A percentile compares a stretch with the other conserved stretches of the same genome.
Evolutionary conservation across 2,888 invertebrate genomes (phyloP).

Genomic region (Eupithecia tripunctaria): DNA sequence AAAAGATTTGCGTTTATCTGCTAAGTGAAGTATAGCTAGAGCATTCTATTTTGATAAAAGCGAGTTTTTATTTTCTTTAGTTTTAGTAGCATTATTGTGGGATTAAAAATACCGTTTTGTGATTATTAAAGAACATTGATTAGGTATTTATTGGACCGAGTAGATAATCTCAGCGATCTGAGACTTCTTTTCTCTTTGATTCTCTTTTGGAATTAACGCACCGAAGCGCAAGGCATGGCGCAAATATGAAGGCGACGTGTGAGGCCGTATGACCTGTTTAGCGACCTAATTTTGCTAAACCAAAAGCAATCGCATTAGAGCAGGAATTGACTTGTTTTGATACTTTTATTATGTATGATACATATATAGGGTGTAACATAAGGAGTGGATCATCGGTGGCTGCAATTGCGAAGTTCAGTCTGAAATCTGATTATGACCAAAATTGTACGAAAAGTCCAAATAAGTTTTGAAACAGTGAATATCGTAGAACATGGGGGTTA

Average conservation of each 20-base stretch:
- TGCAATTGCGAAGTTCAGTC: too few species aligned
- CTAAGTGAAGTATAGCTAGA: not conserved
- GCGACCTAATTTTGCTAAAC: not conserved
- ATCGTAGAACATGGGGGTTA: too few species aligned
- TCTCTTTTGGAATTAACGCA: not conserved
- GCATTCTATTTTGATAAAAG: not conserved
- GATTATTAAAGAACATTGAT: not conserved
- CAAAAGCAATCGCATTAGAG: not conserved
- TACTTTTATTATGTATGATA: too few species aligned
- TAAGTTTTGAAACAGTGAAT: too few species aligned
- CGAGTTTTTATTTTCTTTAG: not conserved
- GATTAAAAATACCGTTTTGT: not conserved
- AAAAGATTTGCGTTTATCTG: not conserved
- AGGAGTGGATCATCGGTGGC: too few species aligned
- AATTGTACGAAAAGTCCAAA: too few species aligned
- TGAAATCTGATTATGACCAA: too few species aligned
- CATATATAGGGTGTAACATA: too few species aligned
- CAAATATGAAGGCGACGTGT: not conserved
- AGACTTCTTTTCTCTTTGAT: not conserved
- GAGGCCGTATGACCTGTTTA: not conserved
- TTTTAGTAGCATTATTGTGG: not conserved
- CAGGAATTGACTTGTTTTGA: too few species aligned
- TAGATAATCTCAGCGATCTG: conserved; percentile 1
- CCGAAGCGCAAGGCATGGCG: not conserved
- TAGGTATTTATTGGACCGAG: conserved; percentile 1